Percentiles rank a stretch among this genome's conserved stretches.
phyloP scores from a whole-genome alignment of 2,113 vertebrate genomes.

The Gnathonemus longibarbis region DNA sequence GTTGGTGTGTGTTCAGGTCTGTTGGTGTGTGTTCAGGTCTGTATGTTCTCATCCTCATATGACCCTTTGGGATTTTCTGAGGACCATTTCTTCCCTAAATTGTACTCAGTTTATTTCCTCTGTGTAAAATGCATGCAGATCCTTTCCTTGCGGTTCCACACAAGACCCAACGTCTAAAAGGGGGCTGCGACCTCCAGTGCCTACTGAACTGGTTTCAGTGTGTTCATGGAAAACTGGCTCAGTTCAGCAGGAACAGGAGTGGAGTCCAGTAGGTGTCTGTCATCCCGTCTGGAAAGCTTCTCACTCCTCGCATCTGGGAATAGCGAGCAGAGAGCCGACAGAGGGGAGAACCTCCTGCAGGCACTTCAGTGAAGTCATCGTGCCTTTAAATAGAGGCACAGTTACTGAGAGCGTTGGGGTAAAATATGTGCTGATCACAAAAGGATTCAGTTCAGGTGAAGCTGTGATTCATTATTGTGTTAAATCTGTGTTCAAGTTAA shows the following conservation, averaged over 20 bases:
- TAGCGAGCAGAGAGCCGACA: not conserved
- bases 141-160: not conserved
- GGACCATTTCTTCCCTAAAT: not conserved
- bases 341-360: too few species aligned
- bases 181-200: constrained; percentile 65
- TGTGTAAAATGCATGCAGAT: not conserved
- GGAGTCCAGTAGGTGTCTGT: constrained; percentile 39
- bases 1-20: not conserved
- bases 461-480: not conserved
- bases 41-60: too few species aligned
- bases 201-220: constrained; percentile 79
- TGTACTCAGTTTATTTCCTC: not conserved
- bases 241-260: constrained; percentile 80
- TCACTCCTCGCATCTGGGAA: not conserved
- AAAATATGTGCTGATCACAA: not conserved
- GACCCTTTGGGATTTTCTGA: not conserved
- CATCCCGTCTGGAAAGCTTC: constrained; percentile 18
- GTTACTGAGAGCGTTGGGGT: not conserved
- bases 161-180: not conserved
- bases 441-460: constrained; percentile 2
- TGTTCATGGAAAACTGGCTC: constrained; percentile 65
- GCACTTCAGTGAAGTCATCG: not conserved
- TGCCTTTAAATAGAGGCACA: not conserved
- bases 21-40: not conserved
- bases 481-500: not conserved